phyloP scores from a whole-genome alignment of 2,113 vertebrate species.

The Cettia cetti region DNA sequence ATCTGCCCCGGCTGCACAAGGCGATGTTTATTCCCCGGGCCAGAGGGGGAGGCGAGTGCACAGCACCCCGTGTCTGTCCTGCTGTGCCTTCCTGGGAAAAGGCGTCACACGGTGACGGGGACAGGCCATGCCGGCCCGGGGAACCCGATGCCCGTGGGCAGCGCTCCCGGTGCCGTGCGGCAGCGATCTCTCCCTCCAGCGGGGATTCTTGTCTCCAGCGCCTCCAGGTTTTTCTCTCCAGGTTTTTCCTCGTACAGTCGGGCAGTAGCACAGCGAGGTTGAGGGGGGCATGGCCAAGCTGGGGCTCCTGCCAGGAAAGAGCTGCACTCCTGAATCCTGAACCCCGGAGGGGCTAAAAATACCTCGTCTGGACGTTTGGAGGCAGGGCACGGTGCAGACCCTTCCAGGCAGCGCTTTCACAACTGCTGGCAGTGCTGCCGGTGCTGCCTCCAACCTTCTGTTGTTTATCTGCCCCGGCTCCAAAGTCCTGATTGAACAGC shows the following conservation, averaged over 20 bases:
- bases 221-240: not conserved
- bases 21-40: not conserved
- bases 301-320: not conserved
- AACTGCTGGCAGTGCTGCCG: not conserved
- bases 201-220: not conserved
- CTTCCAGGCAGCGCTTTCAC: not conserved
- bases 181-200: not conserved
- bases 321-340: not conserved
- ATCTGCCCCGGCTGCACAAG: not conserved
- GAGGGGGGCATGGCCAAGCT: not conserved
- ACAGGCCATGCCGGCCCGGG: not conserved
- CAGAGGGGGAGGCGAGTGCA: fast-evolving
- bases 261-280: not conserved
- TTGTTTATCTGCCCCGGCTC: not conserved
- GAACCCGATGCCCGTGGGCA: not conserved
- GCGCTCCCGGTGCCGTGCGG: not conserved
- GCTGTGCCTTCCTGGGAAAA: not conserved
- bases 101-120: not conserved
- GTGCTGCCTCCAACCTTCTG: not conserved
- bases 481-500: constrained; percentile 2
- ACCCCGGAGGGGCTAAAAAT: not conserved
- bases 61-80: fast-evolving
- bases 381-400: not conserved
- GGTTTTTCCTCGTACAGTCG: not conserved
- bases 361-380: not conserved